phyloP scores from a whole-genome alignment of 1,140 invertebrate genomes.

The Catajapyx aquilonaris region DNA sequence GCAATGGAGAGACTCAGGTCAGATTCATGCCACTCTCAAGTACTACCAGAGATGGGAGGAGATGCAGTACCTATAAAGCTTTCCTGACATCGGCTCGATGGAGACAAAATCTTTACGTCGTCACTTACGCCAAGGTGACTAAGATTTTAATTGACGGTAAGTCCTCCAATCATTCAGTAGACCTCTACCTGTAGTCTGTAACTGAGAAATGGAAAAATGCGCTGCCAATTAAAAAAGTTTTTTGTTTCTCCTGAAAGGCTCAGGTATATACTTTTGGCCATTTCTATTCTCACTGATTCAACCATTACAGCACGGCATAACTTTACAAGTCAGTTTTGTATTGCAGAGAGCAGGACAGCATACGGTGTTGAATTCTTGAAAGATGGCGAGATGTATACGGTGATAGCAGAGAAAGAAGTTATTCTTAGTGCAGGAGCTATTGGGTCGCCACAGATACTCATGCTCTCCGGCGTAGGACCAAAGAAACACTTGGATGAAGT shows the following conservation, averaged over 20 bases:
- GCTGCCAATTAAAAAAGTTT: too few relatives aligned
- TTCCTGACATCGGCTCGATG: slow-evolving; percentile 64
- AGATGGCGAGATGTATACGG: slow-evolving; percentile 41
- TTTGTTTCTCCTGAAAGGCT: too few relatives aligned
- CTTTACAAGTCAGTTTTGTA: slow-evolving; percentile 51
- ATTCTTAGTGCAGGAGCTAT: slow-evolving; percentile 60
- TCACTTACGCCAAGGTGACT: slow-evolving; percentile 60
- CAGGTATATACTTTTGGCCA: too few relatives aligned
- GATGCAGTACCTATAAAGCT: slow-evolving; percentile 81
- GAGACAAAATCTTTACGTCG: slow-evolving; percentile 63
- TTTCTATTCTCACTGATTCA: too few relatives aligned
- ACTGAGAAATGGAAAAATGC: too few relatives aligned
- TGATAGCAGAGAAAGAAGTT: slow-evolving; percentile 61
- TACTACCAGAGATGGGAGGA: slow-evolving; percentile 39
- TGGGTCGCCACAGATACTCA: slow-evolving; percentile 75
- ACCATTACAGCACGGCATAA: too few relatives aligned
- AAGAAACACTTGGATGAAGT: slow-evolving; percentile 45
- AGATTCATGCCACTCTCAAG: slow-evolving; percentile 78
- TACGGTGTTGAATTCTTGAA: slow-evolving; percentile 68
- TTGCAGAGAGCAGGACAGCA: slow-evolving; percentile 59
- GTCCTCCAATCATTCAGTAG: too few relatives aligned
- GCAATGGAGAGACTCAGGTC: slow-evolving; percentile 73
- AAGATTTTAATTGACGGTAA: too few relatives aligned
- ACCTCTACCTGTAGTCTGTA: too few relatives aligned
- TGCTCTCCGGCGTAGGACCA: slow-evolving; percentile 79